A percentile compares a stretch with the other conserved stretches of the same genome.
Evolutionary conservation across 1,140 invertebrate genomes (phyloP).

Genomic region (Penaeus japonicus): DNA sequence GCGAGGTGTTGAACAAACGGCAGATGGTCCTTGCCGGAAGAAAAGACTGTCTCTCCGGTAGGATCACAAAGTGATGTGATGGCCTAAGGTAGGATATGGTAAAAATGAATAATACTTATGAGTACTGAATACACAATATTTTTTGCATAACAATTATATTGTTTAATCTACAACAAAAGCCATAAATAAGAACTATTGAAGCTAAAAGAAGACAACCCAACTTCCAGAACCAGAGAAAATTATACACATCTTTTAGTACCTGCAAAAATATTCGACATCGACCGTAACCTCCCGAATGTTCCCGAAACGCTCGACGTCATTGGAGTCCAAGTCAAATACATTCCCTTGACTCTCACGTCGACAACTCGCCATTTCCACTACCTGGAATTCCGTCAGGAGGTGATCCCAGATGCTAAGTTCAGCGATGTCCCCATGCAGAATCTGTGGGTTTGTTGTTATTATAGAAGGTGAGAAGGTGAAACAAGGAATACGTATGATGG

Average conservation of each 20-base stretch:
- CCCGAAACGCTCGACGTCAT: not conserved
- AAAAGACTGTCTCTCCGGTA: not conserved
- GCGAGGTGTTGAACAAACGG: not conserved
- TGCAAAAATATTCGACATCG: not conserved
- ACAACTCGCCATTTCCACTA: not conserved
- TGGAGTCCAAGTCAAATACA: not conserved
- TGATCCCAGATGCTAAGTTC: constrained; percentile 7
- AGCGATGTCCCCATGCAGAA: constrained; percentile 19
- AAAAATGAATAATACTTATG: not conserved
- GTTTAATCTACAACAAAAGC: no score
- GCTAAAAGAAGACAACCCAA: no score
- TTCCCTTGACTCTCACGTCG: not conserved
- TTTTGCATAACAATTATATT: no score
- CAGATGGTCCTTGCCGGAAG: not conserved
- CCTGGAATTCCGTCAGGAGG: not conserved
- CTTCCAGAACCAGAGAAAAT: no score
- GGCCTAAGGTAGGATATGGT: not conserved
- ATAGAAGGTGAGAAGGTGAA: not conserved
- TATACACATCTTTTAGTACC: not conserved
- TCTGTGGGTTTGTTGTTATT: not conserved
- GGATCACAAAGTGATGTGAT: not conserved
- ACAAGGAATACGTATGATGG: not conserved
- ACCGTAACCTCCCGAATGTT: not conserved
- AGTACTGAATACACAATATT: no score
- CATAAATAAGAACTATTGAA: no score